Base-by-base conservation (phyloP, 2,888 invertebrate species). In the Epinotia ramella region DNA sequence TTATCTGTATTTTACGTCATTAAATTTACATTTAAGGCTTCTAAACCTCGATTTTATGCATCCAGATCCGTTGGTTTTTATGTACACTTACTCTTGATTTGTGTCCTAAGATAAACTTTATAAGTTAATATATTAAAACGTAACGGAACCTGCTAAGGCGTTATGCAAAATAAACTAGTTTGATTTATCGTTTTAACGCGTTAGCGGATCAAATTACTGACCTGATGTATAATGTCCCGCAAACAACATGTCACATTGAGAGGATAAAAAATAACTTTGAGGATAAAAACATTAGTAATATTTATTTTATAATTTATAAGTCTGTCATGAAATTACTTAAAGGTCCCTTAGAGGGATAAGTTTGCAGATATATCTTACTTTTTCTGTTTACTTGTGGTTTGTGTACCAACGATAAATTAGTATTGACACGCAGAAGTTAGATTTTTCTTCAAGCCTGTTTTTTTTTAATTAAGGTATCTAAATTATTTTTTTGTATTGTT, bases 121-220 rank as follows among this genome's bases (percentile, higher is more conserved):
- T 49, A 16, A 6, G 53, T 60, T 64, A 49, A 66, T 66, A 56
- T 71, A 62, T 71, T 72, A 66, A 62, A 73, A 62, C 20, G 13
- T 72, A 72, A 72, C 71, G 71, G 76, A 76, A 76, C 76, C 76
- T 57, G 44, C 66, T 63, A 56, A 28, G 67, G 62, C 56, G 16
- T 76, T 71, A 72, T 67, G 76, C 53, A 33, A 72, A 63, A 67
- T 56, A 33, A 76, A 76, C 76, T 56, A 46, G 76, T 68, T 73
- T 67, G 66, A 67, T 76, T 63, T 66, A 62, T 53, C 18, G 4
- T 46, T 71, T 71, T 76, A 67, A 46, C 71, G 20, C 60, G 66
- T 70, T 20, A 40, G n/a, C 75, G 56, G 56, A 71, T 76, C 71
- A 16, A 46, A 46, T 76, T 76, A 76, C 76, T 56, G 16, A 66